A percentile compares a stretch with the other conserved stretches of the same genome.
These are phyloP conservation scores for Lacerta viridis DNA, from an alignment of 2,797 vertebrate species.

Conservation along the genomic window DNA sequence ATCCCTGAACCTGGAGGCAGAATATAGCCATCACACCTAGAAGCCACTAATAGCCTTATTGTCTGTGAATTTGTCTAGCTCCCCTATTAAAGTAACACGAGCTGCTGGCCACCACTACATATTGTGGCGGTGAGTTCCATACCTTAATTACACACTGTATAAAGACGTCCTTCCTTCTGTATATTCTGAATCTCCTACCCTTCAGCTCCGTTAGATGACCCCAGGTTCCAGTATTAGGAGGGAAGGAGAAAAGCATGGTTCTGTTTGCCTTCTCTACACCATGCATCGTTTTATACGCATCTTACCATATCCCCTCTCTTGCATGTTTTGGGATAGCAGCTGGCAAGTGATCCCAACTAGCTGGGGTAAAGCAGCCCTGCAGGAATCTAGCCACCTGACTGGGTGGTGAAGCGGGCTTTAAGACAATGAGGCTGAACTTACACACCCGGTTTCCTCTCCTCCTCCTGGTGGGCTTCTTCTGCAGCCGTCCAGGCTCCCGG, in stretches of 20 bases:
- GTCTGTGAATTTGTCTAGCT: too few relatives aligned
- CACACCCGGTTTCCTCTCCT: background rate
- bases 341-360: background rate
- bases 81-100: too few relatives aligned
- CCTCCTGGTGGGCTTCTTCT: slow-evolving; percentile 7
- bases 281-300: background rate
- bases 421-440: background rate
- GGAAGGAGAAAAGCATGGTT: too few relatives aligned
- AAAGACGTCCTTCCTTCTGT: background rate
- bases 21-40: too few relatives aligned
- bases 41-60: too few relatives aligned
- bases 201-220: too few relatives aligned
- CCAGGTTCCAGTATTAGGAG: too few relatives aligned
- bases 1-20: too few relatives aligned
- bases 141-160: too few relatives aligned
- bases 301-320: background rate
- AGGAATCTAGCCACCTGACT: background rate
- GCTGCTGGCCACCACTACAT: too few relatives aligned
- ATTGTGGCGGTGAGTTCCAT: too few relatives aligned
- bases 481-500: background rate
- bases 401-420: background rate
- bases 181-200: too few relatives aligned
- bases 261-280: background rate
- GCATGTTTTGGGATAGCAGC: background rate
- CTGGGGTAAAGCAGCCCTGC: background rate